Evolutionary conservation across 2,888 invertebrate genomes (phyloP), one percentile per base, ranked within the genome.

Genomic region (Chrysotoxum bicinctum): DNA sequence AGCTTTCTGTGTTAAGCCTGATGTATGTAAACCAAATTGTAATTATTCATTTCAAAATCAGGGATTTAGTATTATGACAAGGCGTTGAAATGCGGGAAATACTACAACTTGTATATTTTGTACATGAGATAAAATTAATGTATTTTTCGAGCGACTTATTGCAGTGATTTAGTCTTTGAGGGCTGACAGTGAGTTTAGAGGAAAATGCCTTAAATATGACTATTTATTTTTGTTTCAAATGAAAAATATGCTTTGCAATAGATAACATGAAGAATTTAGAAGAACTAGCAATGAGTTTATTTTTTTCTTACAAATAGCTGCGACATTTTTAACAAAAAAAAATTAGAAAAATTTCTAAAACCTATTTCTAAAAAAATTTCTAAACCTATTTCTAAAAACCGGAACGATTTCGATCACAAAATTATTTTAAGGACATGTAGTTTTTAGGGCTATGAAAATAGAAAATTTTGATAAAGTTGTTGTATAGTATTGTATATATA

Each of bases 71-170:
- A 19, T 50, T 73, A 12, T 56, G 72, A 66, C 58, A 79, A 50
- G 66, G 19, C 45, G 74, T 10, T 54, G 69, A 74, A 69, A 75
- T 74, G 75, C 48, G 52, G 68, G 35, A 19, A 50, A 68, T 32
- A 26, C 12, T 72, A 58, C n/a, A 56, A 64, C n/a, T 23, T 54
- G 78, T 45, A 14, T 69, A 50, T 52, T 56, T 58, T 40, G 43
- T 16, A 60, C 12, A n/a, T 32, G 56, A 64, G 32, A 69, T 50
- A 54, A 40, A 66, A 73, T 80, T 62, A 45, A 74, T 80, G 50
- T 26, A 10, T 35, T 52, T 50, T 54, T 12, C n/a, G 30, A 40
- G 48, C 19, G 64, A 70, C 35, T 76, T 64, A 70, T n/a, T 58
- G 37, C 9, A 23, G 26, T 32, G 69, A 69, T 48, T 35, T 40